Evolutionary conservation across 53 echinoderm and acorn worm genomes (phyloP).

Genomic region (Antedon mediterranea): DNA sequence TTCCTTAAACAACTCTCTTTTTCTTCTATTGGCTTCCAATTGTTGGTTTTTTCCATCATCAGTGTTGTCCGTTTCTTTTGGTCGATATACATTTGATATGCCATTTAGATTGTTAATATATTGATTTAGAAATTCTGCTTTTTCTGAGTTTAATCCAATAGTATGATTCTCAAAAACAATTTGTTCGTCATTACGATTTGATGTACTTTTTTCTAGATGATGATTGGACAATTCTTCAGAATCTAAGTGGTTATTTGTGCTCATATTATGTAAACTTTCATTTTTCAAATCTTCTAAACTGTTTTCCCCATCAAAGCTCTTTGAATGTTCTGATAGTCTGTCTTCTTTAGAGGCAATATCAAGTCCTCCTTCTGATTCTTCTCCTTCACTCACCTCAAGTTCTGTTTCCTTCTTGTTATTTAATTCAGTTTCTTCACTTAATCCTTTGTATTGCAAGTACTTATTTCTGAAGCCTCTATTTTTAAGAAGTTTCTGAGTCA

Average conservation of each 20-base stretch:
- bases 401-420: background rate
- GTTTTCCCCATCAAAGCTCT: too few relatives aligned
- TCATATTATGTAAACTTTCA: too few relatives aligned
- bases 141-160: background rate
- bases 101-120: conserved; percentile 14
- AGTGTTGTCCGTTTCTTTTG: background rate
- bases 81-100: background rate
- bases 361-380: too few relatives aligned
- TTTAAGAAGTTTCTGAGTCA: background rate
- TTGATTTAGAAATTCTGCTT: conserved; percentile 6
- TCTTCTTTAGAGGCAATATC: too few relatives aligned
- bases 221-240: background rate
- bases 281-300: too few relatives aligned
- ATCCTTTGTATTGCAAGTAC: conserved; percentile 1
- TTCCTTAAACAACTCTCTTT: background rate
- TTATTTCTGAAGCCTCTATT: background rate
- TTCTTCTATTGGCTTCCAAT: background rate
- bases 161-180: background rate
- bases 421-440: background rate
- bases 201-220: background rate
- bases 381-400: background rate
- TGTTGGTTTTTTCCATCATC: background rate
- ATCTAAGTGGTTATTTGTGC: background rate
- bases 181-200: background rate
- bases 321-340: too few relatives aligned